phyloP scores from a whole-genome alignment of 2,797 vertebrate genomes.

The Hippopotamyrus pictus region DNA sequence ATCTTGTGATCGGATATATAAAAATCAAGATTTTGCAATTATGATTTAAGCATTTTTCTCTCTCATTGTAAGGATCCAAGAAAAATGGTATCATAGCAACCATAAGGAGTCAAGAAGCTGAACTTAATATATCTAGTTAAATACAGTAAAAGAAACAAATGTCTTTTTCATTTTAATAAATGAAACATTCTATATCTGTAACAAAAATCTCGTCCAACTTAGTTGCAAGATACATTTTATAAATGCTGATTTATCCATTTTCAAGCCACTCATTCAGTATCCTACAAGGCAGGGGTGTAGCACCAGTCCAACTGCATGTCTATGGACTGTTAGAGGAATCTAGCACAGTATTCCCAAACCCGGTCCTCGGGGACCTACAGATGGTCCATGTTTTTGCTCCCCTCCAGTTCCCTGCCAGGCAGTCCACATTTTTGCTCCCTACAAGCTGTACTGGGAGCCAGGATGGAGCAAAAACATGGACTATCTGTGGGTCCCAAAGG shows the following conservation, averaged over 20 bases:
- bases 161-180: neutral
- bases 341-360: neutral
- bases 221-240: neutral
- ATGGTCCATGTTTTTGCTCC: neutral
- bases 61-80: neutral
- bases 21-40: neutral
- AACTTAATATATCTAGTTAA: neutral
- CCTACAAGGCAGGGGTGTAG: neutral
- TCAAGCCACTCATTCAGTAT: neutral
- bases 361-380: neutral
- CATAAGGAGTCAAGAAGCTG: neutral
- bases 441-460: neutral
- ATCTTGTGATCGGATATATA: neutral
- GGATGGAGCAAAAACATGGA: neutral
- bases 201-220: neutral
- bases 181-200: neutral
- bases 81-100: constrained; percentile 7
- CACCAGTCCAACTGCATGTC: neutral
- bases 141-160: neutral
- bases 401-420: neutral
- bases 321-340: neutral
- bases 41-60: neutral
- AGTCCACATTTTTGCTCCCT: neutral
- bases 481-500: neutral
- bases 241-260: neutral